A percentile compares a stretch with the other conserved stretches of the same genome.
Conservation (phyloP, 2,888 invertebrate genomes). For the Drosophila melanocephala region DNA sequence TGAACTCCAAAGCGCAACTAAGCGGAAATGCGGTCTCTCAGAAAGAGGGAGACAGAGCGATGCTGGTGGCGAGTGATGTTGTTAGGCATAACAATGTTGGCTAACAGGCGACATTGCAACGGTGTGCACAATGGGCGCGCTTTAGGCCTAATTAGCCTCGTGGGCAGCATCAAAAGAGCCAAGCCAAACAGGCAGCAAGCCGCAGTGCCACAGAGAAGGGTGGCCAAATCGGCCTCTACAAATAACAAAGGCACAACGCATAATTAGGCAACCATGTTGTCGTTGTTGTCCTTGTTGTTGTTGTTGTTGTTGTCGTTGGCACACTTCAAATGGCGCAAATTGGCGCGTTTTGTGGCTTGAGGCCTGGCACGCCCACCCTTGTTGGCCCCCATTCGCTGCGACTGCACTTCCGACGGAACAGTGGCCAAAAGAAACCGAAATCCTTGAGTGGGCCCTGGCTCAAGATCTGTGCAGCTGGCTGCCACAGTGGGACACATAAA, state of each 20-base stretch:
- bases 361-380: conserved; percentile 10
- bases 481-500: conserved; percentile 77
- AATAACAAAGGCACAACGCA: conserved; percentile 68
- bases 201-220: conserved; percentile 28
- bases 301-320: conserved; percentile 33
- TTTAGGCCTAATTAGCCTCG: conserved; percentile 79
- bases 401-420: conserved; percentile 60
- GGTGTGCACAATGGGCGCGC: conserved; percentile 66
- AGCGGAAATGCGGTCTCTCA: conserved; percentile 33
- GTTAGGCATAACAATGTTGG: conserved; percentile 54
- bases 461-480: conserved; percentile 7
- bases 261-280: conserved; percentile 68
- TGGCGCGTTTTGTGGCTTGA: conserved; percentile 57
- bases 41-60: not conserved
- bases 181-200: conserved; percentile 14
- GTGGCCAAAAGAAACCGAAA: conserved; percentile 39
- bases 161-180: conserved; percentile 59
- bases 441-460: conserved; percentile 31
- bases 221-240: conserved; percentile 40
- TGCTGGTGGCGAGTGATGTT: not conserved
- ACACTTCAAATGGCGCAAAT: conserved; percentile 75
- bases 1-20: conserved; percentile 50
- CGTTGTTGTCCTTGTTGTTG: conserved; percentile 27
- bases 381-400: conserved; percentile 16
- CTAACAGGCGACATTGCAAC: conserved; percentile 49